These are phyloP conservation scores for Drosophila parabipectinata DNA, from an alignment of 1,140 invertebrate species.

Conservation along the genomic window DNA sequence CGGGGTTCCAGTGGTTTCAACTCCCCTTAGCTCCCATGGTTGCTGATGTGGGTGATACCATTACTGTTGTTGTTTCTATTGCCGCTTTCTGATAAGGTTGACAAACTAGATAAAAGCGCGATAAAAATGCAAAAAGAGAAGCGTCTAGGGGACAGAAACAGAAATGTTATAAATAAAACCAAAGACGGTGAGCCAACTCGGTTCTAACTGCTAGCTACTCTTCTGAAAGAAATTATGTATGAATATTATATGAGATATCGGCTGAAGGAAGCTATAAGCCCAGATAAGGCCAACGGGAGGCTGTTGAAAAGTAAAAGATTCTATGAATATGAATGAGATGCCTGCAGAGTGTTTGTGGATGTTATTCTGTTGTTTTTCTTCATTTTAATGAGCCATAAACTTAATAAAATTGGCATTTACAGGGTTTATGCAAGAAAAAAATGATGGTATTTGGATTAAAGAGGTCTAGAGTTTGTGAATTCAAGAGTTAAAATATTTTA, in stretches of 20 bases:
- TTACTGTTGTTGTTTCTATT: slow-evolving; percentile 2
- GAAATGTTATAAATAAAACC: slow-evolving; percentile 75
- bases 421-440: slow-evolving; percentile 15
- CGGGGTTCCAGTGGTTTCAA: not conserved
- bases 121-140: slow-evolving; percentile 69
- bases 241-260: slow-evolving; percentile 52
- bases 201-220: slow-evolving; percentile 5
- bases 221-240: slow-evolving; percentile 49
- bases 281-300: not conserved
- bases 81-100: slow-evolving; percentile 66
- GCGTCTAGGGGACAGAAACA: slow-evolving; percentile 31
- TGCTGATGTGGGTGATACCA: slow-evolving; percentile 1
- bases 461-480: not conserved
- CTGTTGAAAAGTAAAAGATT: not conserved
- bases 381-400: slow-evolving; percentile 59
- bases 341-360: slow-evolving; percentile 40
- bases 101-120: slow-evolving; percentile 81
- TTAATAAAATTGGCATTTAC: slow-evolving; percentile 36
- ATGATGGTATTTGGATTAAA: slow-evolving; percentile 1
- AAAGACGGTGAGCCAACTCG: slow-evolving; percentile 28
- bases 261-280: slow-evolving; percentile 21
- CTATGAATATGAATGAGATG: slow-evolving; percentile 75
- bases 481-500: not conserved
- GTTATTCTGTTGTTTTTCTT: slow-evolving; percentile 12
- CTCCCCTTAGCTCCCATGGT: not conserved